Conservation (phyloP, 2,888 invertebrate genomes). For the Atherix ibis region DNA sequence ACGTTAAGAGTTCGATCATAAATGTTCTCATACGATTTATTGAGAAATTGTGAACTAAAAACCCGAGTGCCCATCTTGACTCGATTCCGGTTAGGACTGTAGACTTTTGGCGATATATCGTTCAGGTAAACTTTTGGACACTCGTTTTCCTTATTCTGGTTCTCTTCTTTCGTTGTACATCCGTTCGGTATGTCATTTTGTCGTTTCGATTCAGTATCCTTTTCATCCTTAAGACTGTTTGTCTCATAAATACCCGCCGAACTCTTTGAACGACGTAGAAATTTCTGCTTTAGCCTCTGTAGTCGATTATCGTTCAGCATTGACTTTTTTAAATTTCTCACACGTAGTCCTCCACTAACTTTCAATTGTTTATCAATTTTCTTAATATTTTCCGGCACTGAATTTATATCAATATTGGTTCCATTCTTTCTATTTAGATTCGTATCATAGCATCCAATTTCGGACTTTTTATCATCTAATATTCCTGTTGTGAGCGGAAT, state of each 20-base stretch:
- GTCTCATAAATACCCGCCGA: constrained; percentile 6
- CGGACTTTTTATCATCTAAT: constrained; percentile 1
- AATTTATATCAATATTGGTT: background rate
- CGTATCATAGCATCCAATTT: background rate
- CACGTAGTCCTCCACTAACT: constrained; percentile 11
- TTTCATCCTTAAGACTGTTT: background rate
- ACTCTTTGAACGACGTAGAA: constrained; percentile 14
- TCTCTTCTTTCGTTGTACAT: constrained; percentile 30
- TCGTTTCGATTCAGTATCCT: background rate
- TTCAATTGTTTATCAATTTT: constrained; percentile 13
- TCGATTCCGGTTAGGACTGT: constrained; percentile 42
- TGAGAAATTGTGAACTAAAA: constrained; percentile 26
- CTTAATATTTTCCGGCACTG: constrained; percentile 10
- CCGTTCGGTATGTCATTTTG: constrained; percentile 9
- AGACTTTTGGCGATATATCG: constrained; percentile 15
- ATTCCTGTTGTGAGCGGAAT: constrained; percentile 28
- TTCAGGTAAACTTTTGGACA: constrained; percentile 30
- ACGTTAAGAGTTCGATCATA: constrained; percentile 11
- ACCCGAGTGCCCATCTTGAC: constrained; percentile 63
- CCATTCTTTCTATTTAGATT: background rate
- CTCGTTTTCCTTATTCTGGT: constrained; percentile 55
- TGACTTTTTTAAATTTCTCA: constrained; percentile 15
- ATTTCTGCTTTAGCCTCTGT: constrained; percentile 13
- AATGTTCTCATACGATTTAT: constrained; percentile 15
- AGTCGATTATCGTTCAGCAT: constrained; percentile 15